Base-by-base conservation (phyloP, 2,113 vertebrate species). In the Pyrgilauda ruficollis region DNA sequence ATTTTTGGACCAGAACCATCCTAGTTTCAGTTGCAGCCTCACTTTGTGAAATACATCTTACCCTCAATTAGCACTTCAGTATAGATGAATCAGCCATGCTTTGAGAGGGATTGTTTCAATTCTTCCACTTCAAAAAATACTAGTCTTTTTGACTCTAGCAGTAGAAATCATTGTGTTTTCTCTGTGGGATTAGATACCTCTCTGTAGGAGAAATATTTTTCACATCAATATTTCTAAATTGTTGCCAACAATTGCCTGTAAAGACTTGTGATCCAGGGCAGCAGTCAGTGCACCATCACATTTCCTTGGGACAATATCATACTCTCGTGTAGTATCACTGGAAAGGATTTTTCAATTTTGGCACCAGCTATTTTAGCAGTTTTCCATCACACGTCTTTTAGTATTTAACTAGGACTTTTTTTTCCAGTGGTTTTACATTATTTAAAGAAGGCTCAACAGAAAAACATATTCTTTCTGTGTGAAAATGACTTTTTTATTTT, bases 321-420 rank as follows among this genome's bases (percentile, higher is more conserved):
- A 5, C 10, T 66, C 7, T 61, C 41, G 49, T 0, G 0, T 10
- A 22, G 20, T 61, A 28, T 30, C 33, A 63, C 26, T 33, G 27
- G 33, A 67, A 67, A 47, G 28, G 33, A 82, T 18, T 55, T 84
- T 55, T 30, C 28, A 74, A 3, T 39, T 39, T 84, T 46, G 83
- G 24, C 16, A 67, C 7, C 26, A 74, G 63, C 11, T 76, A 3
- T 44, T 83, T 86, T 50, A 67, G 7, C 31, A 77, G 10, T 61
- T 55, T 78, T 35, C 10, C 37, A 61, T 63, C 37, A 27, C 20
- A 63, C 0, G 1, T 23, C 7, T 81, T 70, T 70, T 44, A 67
- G 14, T 21, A 50, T 86, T 55, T 76, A 58, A 24, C 16, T 15
- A 35, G 6, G 4, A 5, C 7, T 7, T 55, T 31, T 83, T 59